Conservation (phyloP, 2,113 vertebrate species). For the Salvelinus namaycush region DNA sequence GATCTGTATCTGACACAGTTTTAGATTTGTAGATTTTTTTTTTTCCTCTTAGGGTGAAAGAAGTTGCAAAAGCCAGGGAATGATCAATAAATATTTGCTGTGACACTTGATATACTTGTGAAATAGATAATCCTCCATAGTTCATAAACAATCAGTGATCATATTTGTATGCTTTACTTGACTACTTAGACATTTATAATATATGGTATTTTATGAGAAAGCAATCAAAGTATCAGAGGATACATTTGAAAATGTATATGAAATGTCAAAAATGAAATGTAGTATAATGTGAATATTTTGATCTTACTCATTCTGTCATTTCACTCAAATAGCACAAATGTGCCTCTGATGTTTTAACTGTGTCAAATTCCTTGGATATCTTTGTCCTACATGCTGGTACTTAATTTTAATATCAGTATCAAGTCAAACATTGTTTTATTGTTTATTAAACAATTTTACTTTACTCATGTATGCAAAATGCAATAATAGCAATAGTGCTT, state of each 20-base stretch:
- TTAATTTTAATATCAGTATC: constrained; percentile 17
- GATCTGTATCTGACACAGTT: neutral
- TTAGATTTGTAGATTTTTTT: neutral
- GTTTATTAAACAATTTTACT: neutral
- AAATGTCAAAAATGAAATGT: neutral
- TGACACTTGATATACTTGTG: constrained; percentile 19
- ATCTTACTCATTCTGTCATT: constrained; percentile 24
- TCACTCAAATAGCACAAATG: constrained; percentile 35
- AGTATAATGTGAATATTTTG: constrained; percentile 41
- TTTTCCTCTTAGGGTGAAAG: constrained; percentile 36
- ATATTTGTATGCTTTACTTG: neutral
- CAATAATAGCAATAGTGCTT: constrained; percentile 14
- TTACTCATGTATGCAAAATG: constrained; percentile 21
- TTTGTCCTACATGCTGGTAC: constrained; percentile 50
- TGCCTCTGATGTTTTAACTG: neutral
- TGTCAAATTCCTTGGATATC: constrained; percentile 9
- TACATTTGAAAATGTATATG: constrained; percentile 18
- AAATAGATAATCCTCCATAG: constrained; percentile 18
- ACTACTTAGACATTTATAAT: constrained; percentile 18
- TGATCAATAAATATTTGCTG: constrained; percentile 16
- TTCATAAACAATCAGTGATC: constrained; percentile 13
- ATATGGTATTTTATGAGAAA: constrained; percentile 7
- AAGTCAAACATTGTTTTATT: constrained; percentile 4
- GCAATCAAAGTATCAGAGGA: constrained; percentile 13
- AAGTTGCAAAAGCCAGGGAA: constrained; percentile 33